phyloP scores from a whole-genome alignment of 2,888 invertebrate genomes.

The Folsomia manolachei region DNA sequence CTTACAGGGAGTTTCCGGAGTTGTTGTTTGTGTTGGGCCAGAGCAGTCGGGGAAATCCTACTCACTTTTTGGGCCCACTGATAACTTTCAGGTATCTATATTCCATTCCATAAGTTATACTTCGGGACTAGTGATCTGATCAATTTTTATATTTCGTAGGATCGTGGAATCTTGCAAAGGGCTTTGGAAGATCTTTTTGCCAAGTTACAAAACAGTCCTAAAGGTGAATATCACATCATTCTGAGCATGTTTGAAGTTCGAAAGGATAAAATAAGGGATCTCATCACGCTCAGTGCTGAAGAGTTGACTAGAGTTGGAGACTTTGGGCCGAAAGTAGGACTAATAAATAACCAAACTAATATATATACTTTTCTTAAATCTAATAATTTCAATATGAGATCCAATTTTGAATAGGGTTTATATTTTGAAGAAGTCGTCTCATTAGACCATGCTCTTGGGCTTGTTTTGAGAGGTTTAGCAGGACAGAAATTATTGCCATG shows the following conservation, averaged over 20 bases:
- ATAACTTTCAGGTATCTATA: slow-evolving; percentile 31
- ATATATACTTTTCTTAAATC: too few species aligned
- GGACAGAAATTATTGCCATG: slow-evolving; percentile 42
- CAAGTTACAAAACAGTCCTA: neutral
- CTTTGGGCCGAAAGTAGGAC: slow-evolving; percentile 35
- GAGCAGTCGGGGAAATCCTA: slow-evolving; percentile 46
- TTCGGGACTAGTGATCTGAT: too few species aligned
- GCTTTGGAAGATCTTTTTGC: neutral
- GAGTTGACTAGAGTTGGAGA: slow-evolving; percentile 40
- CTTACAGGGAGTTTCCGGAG: slow-evolving; percentile 40
- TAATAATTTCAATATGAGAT: too few species aligned
- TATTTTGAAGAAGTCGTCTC: slow-evolving; percentile 36
- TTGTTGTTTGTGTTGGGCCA: slow-evolving; percentile 41
- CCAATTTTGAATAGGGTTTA: slow-evolving; percentile 14
- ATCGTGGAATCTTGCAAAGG: neutral
- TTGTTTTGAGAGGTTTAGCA: slow-evolving; percentile 39
- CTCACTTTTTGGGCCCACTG: slow-evolving; percentile 42
- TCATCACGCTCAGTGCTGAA: slow-evolving; percentile 38
- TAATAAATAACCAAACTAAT: slow-evolving; percentile 9
- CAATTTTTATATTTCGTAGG: neutral
- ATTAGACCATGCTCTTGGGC: slow-evolving; percentile 40
- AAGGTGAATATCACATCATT: slow-evolving; percentile 27
- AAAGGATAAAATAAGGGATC: slow-evolving; percentile 42
- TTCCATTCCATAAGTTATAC: too few species aligned
- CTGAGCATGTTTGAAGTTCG: slow-evolving; percentile 44